Evolutionary conservation across 2,113 vertebrate genomes (phyloP).

Genomic region (Carassius auratus): DNA sequence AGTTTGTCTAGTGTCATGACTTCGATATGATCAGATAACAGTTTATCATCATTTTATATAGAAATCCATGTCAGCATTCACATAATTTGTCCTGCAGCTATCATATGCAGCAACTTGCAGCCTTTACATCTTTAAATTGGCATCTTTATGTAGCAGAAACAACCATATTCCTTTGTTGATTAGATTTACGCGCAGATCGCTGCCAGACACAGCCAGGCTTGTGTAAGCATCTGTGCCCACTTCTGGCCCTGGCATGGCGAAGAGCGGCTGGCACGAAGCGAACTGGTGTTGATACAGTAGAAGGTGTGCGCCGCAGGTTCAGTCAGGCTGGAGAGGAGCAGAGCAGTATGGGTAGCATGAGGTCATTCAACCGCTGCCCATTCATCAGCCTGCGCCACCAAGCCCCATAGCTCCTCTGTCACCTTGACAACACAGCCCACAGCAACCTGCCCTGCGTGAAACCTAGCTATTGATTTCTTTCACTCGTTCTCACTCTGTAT

Average conservation of each 20-base stretch:
- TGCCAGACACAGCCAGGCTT: conserved; percentile 30
- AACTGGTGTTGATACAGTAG: conserved; percentile 29
- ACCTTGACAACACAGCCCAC: conserved; percentile 84
- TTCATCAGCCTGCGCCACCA: conserved; percentile 81
- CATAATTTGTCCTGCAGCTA: neutral
- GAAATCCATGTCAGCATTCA: neutral
- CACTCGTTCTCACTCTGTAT: conserved; percentile 35
- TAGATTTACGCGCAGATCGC: neutral
- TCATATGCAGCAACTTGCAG: neutral
- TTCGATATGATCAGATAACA: neutral
- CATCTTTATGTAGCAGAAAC: neutral
- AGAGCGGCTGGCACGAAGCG: neutral
- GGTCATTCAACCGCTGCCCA: conserved; percentile 65
- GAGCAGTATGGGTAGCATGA: conserved; percentile 50
- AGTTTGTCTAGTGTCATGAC: neutral
- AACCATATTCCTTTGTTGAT: conserved; percentile 28
- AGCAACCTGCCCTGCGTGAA: conserved; percentile 86
- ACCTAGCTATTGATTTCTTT: conserved; percentile 73
- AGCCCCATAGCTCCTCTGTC: conserved; percentile 88
- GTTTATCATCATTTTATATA: neutral
- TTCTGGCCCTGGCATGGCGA: conserved; percentile 29
- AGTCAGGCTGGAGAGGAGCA: conserved; percentile 32
- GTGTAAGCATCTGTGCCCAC: conserved; percentile 40
- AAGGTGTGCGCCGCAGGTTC: conserved; percentile 21
- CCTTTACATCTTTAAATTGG: neutral